Base-by-base conservation (phyloP, 2,888 invertebrate genomes). In the Apotomis betuletana region DNA sequence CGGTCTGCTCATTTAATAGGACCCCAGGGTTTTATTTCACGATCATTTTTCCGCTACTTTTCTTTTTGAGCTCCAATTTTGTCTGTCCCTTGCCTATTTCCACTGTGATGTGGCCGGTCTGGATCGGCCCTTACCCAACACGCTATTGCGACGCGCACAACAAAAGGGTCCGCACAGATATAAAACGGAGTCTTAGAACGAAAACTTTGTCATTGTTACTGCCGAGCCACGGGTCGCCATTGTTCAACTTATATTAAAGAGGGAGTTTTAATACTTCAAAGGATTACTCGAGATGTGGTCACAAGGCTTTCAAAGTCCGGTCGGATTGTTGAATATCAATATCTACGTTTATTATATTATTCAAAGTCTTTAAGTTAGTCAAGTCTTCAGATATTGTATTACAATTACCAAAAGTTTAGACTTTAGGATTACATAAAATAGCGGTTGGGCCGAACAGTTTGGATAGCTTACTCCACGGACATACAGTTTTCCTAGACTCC, bases 241-340 rank as follows among this genome's bases (percentile, higher is more conserved):
- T 91, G 90, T 91, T 90, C 89, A 87, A 88, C 82, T 90, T 90
- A 88, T 89, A 90, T 91, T 90, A 89, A 88, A 90, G 85, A 87
- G 85, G 82, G 85, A 88, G 84, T 89, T 90, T 72, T 88, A 88
- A 88, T 89, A 89, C 87, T 90, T 89, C 85, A 88, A 88, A 89
- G 90, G 89, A 87, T 90, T 90, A 88, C 86, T 85, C 84, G 82
- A 83, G 83, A 86, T 74, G 70, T 70, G 74, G 71, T 74, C 65
- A 69, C 64, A 67, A 65, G 62, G 73, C 73, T 73, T 63, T 69
- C 44, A 59, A 63, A 62, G 64, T 63, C 64, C 65, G 49, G 65
- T 52, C 13, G 61, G 49, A 69, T 65, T 61, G 73, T 65, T 62
- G 62, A 64, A 70, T 62, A 67, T 62, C 57, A 62, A 69, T 72